These are phyloP conservation scores for Neopelma chrysocephalum DNA, from an alignment of 2,797 vertebrate genomes.

Conservation along the genomic window DNA sequence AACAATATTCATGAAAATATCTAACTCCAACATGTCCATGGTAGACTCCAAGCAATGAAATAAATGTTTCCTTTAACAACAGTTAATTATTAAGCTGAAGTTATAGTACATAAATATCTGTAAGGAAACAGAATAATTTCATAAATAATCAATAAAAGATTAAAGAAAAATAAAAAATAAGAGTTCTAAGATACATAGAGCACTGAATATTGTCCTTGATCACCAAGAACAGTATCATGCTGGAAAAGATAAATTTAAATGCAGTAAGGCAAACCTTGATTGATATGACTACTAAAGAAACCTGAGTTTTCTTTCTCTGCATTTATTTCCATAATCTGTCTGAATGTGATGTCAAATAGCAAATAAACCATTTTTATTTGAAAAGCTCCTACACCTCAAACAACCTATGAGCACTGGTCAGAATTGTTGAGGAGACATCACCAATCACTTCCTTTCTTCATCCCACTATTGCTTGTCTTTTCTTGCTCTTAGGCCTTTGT, in stretches of 20 bases:
- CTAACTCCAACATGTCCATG: background rate
- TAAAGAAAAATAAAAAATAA: background rate
- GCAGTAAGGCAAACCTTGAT: background rate
- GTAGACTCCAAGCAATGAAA: background rate
- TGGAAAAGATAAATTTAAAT: background rate
- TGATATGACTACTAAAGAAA: background rate
- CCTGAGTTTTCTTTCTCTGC: background rate
- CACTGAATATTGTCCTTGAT: background rate
- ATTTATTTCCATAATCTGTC: background rate
- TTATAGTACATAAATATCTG: background rate
- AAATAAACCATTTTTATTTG: background rate
- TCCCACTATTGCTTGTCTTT: background rate
- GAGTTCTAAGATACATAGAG: background rate
- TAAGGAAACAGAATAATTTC: background rate
- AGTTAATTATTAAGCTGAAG: background rate
- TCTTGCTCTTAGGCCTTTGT: background rate
- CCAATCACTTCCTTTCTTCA: fast-evolving
- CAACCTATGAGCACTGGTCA: background rate
- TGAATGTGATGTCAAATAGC: background rate
- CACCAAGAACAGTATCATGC: fast-evolving
- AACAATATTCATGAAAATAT: background rate
- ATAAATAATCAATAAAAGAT: background rate
- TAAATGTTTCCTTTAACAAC: background rate
- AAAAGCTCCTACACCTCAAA: background rate
- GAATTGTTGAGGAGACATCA: background rate